These are phyloP conservation scores for Monochamus alternatus DNA, from an alignment of 2,888 invertebrate species.

Conservation along the genomic window DNA sequence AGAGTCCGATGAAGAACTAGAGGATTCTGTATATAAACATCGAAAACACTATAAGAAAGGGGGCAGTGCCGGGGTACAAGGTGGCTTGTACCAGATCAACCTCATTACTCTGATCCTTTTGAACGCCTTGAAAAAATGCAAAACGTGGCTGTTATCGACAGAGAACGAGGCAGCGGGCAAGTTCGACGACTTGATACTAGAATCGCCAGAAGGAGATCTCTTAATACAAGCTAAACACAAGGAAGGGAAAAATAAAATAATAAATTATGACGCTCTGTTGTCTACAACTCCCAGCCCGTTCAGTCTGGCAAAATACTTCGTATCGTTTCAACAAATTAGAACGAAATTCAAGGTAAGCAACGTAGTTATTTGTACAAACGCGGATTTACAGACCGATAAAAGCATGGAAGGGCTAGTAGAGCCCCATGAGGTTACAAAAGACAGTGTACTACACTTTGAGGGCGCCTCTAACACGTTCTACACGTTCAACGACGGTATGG, in stretches of 20 bases:
- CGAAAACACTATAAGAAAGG: background rate
- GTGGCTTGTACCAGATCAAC: background rate
- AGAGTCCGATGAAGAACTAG: background rate
- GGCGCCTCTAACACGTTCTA: background rate
- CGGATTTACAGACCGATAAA: background rate
- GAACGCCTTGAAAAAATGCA: background rate
- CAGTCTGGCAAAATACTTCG: conserved; percentile 16
- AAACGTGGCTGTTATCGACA: background rate
- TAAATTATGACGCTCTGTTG: conserved; percentile 4
- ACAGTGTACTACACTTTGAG: conserved; percentile 1
- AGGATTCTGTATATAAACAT: background rate
- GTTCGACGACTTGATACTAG: conserved; percentile 14
- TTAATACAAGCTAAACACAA: conserved; percentile 24
- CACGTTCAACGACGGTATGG: background rate
- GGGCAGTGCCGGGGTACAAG: background rate
- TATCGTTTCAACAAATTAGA: background rate
- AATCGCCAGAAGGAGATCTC: background rate
- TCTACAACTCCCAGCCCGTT: background rate
- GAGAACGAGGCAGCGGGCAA: background rate
- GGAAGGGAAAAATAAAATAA: conserved; percentile 1
- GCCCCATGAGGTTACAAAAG: background rate
- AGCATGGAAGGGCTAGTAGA: background rate
- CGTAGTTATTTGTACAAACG: conserved; percentile 15
- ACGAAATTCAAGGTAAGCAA: background rate
- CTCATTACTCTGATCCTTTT: background rate